phyloP scores from a whole-genome alignment of 2,113 vertebrate species.

The Hippopotamus amphibius region DNA sequence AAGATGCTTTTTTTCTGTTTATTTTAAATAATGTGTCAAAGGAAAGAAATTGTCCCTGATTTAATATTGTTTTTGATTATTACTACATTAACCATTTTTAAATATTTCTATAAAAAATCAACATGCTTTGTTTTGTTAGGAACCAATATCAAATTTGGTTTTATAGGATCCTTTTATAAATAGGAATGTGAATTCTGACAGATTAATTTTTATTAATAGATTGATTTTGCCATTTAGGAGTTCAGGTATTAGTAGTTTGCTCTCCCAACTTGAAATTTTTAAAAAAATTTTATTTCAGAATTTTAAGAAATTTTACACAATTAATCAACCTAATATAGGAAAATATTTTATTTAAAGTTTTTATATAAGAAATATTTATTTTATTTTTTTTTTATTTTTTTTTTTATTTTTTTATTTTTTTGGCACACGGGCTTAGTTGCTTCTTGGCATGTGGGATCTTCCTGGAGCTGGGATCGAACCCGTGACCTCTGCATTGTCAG shows the following conservation, averaged over 20 bases:
- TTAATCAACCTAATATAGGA: background rate
- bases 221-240: background rate
- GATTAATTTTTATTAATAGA: slow-evolving; percentile 32
- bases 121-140: background rate
- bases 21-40: slow-evolving; percentile 35
- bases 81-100: background rate
- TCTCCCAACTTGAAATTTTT: background rate
- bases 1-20: background rate
- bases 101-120: slow-evolving; percentile 34
- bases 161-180: slow-evolving; percentile 38
- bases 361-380: slow-evolving; percentile 22
- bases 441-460: no score
- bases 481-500: no score
- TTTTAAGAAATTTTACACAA: slow-evolving; percentile 18
- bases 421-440: no score
- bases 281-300: slow-evolving; percentile 33
- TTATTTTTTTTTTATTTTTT: background rate
- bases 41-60: slow-evolving; percentile 1
- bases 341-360: slow-evolving; percentile 43
- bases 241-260: background rate
- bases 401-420: no score
- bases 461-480: no score
- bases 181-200: slow-evolving; percentile 39
- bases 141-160: slow-evolving; percentile 2
- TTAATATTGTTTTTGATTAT: slow-evolving; percentile 16